Conservation (phyloP, 2,888 invertebrate species). For the Drosophila paranaensis region DNA sequence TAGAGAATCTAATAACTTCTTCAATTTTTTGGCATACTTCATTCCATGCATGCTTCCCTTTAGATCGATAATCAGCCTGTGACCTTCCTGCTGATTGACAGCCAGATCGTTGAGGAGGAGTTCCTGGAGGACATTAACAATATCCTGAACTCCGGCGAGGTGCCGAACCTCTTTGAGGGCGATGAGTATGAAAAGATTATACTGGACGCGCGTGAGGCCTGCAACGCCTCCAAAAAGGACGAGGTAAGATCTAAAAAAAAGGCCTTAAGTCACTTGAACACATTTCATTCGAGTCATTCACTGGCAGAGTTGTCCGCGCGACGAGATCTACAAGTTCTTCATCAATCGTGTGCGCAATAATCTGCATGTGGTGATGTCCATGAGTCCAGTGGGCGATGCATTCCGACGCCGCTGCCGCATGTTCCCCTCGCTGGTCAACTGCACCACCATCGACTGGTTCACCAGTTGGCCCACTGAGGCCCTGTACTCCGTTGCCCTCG, state of each 20-base stretch:
- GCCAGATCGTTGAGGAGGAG: constrained; percentile 95
- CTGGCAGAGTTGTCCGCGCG: constrained; percentile 87
- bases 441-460: constrained; percentile 98
- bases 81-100: constrained; percentile 95
- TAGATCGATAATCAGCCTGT: constrained; percentile 88
- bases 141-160: constrained; percentile 96
- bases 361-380: constrained; percentile 94
- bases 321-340: constrained; percentile 93
- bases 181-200: constrained; percentile 94
- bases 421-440: constrained; percentile 97
- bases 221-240: constrained; percentile 85
- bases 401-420: constrained; percentile 95
- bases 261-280: fast-evolving
- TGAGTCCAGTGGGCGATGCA: constrained; percentile 95
- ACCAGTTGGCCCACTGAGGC: constrained; percentile 96
- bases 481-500: constrained; percentile 92
- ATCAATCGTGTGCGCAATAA: constrained; percentile 93
- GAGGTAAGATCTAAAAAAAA: constrained; percentile 27
- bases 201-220: constrained; percentile 89
- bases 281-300: neutral
- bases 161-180: constrained; percentile 95
- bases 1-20: neutral
- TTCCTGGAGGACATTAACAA: constrained; percentile 97
- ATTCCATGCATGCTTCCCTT: neutral
- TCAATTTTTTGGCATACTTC: too few relatives aligned